phyloP scores from a whole-genome alignment of 2,888 invertebrate species.

The Gymnosoma rotundatum region DNA sequence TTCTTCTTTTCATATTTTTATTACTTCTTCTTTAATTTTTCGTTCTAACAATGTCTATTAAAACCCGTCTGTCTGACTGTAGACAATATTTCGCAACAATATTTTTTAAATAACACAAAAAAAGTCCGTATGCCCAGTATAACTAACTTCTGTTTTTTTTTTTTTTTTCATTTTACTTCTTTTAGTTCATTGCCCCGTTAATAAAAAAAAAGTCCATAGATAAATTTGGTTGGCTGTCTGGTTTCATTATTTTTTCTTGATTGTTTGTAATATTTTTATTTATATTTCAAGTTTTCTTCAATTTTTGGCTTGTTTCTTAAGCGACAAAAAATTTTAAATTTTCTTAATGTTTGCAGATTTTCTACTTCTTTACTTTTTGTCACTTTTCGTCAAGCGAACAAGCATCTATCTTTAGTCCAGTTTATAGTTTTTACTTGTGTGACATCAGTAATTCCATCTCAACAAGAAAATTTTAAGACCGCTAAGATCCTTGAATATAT shows the following conservation, averaged over 20 bases:
- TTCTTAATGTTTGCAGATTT: conserved; percentile 5
- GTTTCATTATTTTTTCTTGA: conserved; percentile 15
- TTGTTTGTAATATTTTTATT: conserved; percentile 10
- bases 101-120: conserved; percentile 40
- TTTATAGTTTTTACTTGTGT: conserved; percentile 32
- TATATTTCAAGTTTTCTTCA: background rate
- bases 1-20: conserved; percentile 23
- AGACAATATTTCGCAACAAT: conserved; percentile 52
- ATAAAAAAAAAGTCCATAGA: conserved; percentile 16
- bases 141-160: conserved; percentile 19
- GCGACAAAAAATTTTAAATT: conserved; percentile 26
- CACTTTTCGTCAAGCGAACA: too few species aligned
- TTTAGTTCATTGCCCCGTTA: conserved; percentile 51
- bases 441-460: conserved; percentile 21
- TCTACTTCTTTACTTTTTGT: too few species aligned
- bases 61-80: conserved; percentile 50
- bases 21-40: conserved; percentile 38
- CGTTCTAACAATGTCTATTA: conserved; percentile 57
- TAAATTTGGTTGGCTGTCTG: conserved; percentile 50
- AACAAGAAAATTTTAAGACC: background rate
- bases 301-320: conserved; percentile 9
- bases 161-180: conserved; percentile 18
- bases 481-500: conserved; percentile 41
- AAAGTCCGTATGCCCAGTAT: conserved; percentile 23
- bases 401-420: conserved; percentile 39